phyloP scores from a whole-genome alignment of 2,797 vertebrate species.

The Scolopax bukidnonensis region DNA sequence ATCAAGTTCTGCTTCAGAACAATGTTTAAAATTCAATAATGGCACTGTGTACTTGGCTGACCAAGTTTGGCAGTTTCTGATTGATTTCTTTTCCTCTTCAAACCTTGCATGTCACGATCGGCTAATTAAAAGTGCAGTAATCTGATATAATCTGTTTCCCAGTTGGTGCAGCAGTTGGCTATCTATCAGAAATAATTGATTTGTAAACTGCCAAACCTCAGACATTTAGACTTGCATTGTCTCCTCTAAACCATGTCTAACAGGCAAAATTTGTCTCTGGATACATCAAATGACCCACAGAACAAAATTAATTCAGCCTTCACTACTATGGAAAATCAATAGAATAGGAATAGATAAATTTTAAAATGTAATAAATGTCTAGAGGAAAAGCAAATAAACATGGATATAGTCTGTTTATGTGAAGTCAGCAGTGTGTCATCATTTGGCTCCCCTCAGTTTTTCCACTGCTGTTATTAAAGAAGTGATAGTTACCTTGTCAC shows the following conservation, averaged over 20 bases:
- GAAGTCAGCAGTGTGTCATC: not conserved
- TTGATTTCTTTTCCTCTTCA: conserved; percentile 65
- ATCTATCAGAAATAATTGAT: conserved; percentile 70
- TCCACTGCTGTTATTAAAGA: not conserved
- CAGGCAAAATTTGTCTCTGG: conserved; percentile 54
- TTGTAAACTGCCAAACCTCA: conserved; percentile 69
- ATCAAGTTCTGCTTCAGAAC: conserved; percentile 28
- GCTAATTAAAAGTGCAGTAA: conserved; percentile 75
- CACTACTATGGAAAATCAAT: conserved; percentile 30
- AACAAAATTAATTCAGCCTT: conserved; percentile 46
- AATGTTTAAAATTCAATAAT: conserved; percentile 50
- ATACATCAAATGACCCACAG: conserved; percentile 25
- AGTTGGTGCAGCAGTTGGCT: conserved; percentile 39
- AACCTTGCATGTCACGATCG: conserved; percentile 53
- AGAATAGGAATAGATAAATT: conserved; percentile 42
- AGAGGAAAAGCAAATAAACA: conserved; percentile 5
- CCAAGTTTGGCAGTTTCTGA: conserved; percentile 51
- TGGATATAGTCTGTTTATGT: not conserved
- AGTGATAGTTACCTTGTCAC: not conserved
- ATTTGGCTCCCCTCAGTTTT: not conserved
- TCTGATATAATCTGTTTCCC: conserved; percentile 71
- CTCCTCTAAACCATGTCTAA: conserved; percentile 54
- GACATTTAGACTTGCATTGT: conserved; percentile 56
- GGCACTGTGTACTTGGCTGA: not conserved
- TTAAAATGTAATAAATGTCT: conserved; percentile 28